phyloP scores from a whole-genome alignment of 1,140 invertebrate genomes.

The Cotesia glomerata region DNA sequence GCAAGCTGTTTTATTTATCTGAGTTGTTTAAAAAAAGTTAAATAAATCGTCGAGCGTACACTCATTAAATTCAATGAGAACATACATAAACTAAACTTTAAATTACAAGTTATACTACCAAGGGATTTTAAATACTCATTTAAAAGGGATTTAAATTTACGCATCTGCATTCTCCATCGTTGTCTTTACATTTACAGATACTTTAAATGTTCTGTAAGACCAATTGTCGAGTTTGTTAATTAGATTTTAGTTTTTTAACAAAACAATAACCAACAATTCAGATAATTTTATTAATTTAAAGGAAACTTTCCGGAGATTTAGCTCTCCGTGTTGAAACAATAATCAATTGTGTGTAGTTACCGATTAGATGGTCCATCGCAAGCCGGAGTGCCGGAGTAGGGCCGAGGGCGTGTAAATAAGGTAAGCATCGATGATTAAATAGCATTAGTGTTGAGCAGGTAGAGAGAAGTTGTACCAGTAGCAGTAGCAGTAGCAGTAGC shows the following conservation, averaged over 20 bases:
- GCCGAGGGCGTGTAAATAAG: not conserved
- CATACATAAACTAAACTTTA: not conserved
- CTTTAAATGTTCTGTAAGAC: too few species aligned
- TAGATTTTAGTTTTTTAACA: too few species aligned
- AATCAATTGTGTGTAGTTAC: not conserved
- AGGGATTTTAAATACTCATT: constrained; percentile 17
- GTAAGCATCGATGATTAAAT: constrained; percentile 20
- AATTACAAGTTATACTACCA: constrained; percentile 17
- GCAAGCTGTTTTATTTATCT: constrained; percentile 18
- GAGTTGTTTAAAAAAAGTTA: not conserved
- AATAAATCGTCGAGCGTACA: constrained; percentile 1
- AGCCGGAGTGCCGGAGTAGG: not conserved
- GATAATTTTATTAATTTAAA: too few species aligned
- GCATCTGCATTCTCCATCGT: not conserved
- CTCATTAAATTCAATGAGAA: constrained; percentile 26
- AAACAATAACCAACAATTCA: too few species aligned
- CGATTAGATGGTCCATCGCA: constrained; percentile 19
- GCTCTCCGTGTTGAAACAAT: constrained; percentile 10
- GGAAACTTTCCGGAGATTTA: not conserved
- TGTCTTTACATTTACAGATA: too few species aligned
- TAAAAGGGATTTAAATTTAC: too few species aligned
- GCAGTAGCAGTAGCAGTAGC: not conserved
- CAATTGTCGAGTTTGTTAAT: too few species aligned
- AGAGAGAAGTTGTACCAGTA: not conserved
- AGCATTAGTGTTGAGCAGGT: not conserved